These are phyloP conservation scores for Aphelinus certus DNA, from an alignment of 1,140 invertebrate species.

Conservation along the genomic window DNA sequence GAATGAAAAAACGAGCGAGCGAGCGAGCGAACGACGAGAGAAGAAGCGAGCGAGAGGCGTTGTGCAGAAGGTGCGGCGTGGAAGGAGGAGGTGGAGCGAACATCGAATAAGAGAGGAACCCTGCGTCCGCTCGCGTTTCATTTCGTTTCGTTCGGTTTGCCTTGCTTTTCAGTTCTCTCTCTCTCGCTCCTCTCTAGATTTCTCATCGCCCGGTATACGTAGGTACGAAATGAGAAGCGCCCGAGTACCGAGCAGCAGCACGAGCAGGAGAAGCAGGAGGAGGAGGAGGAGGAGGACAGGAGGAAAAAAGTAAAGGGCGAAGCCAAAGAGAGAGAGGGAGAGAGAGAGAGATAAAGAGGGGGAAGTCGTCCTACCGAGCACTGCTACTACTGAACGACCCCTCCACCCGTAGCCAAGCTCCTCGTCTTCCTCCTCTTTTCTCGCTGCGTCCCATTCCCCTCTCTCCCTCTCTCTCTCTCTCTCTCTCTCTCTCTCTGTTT, in stretches of 20 bases:
- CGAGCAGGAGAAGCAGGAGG: constrained; percentile 32
- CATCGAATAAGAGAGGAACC: constrained; percentile 49
- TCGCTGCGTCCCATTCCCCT: background rate
- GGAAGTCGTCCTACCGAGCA: constrained; percentile 44
- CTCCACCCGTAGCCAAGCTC: constrained; percentile 13
- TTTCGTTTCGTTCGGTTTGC: constrained; percentile 37
- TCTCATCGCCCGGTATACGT: background rate
- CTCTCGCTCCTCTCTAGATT: background rate
- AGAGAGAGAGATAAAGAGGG: constrained; percentile 32
- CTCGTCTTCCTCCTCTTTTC: constrained; percentile 11
- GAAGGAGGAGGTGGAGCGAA: constrained; percentile 47
- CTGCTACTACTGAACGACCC: constrained; percentile 48
- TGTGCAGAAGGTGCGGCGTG: constrained; percentile 19
- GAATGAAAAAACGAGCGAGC: constrained; percentile 29
- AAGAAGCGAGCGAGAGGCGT: constrained; percentile 31
- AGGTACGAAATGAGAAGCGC: constrained; percentile 7
- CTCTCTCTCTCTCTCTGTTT: constrained; percentile 2
- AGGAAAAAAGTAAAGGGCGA: constrained; percentile 20
- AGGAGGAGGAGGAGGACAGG: constrained; percentile 23
- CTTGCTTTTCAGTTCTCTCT: constrained; percentile 8
- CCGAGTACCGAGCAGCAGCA: too few relatives aligned
- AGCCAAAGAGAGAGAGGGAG: constrained; percentile 14
- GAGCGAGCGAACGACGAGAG: background rate
- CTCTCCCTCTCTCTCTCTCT: background rate
- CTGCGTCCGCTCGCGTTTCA: constrained; percentile 15